Evolutionary conservation across 1,140 invertebrate species (phyloP), one percentile per base, ranked within the genome.

Genomic region (Drosophila bifasciata): DNA sequence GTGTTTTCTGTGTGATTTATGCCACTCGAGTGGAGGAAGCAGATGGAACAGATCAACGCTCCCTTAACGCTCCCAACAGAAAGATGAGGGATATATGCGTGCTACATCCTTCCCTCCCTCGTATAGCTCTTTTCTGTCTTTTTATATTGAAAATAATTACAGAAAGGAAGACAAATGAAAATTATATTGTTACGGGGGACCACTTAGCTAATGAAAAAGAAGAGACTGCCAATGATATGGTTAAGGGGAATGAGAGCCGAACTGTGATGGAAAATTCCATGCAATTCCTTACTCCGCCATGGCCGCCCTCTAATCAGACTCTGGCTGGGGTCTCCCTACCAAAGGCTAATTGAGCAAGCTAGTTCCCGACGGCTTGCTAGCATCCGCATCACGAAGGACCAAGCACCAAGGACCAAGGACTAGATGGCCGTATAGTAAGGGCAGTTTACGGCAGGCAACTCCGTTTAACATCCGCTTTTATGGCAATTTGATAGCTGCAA

Each of bases 151-250:
- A 46, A 67, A 77, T 81, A 77, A 81, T 81, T 81, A 68, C 40
- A 56, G n/a, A 67, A 67, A 44, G 66, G 17, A 36, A 66, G 23
- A 43, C 63, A 56, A 69, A 69, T 69, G 56, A 69, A 69, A 69
- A 48, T 56, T 48, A 73, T 72, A 73, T 72, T 73, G 44, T 63
- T 36, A 40, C 48, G 36, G 64, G 41, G 66, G 64, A 39, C 48
- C 79, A 86, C 80, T 84, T 86, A 86, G 81, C 76, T 73, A 86
- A 80, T 86, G 72, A 85, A 76, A 84, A 67, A 75, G 50, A 75
- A 59, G 17, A 53, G 41, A n/a, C 28, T 32, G 32, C 36, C n/a
- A 36, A 28, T n/a, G 28, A 25, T 36, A 36, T 36, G 11, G 60
- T 39, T n/a, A 19, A 21, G 61, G n/a, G 3, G 19, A 15, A 25